phyloP scores from a whole-genome alignment of 2,888 invertebrate genomes.

The Fragum sueziense region DNA sequence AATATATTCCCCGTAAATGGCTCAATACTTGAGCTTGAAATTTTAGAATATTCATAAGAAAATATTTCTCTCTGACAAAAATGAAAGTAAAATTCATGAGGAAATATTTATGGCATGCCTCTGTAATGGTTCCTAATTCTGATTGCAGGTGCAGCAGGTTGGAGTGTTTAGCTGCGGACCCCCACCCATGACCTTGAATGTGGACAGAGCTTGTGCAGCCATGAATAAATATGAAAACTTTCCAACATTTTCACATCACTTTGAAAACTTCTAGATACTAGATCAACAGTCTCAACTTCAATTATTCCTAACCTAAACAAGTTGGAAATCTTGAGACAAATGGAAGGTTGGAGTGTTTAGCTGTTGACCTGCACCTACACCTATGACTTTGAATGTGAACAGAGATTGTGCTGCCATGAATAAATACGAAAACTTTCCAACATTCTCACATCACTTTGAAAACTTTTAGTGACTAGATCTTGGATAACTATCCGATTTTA shows the following conservation, averaged over 20 bases:
- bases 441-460: constrained; percentile 98
- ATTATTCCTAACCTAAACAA: no score
- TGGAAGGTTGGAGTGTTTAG: constrained; percentile 99
- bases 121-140: no score
- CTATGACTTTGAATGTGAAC: constrained; percentile 97
- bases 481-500: no score
- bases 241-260: background rate
- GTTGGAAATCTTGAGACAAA: no score
- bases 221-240: background rate
- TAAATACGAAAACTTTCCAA: constrained; percentile 88
- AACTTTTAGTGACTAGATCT: constrained; percentile 92
- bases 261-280: background rate
- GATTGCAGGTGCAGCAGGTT: background rate
- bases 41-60: no score
- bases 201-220: background rate
- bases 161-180: background rate
- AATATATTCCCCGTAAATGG: no score
- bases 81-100: no score
- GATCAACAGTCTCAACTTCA: constrained; percentile 79
- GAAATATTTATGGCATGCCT: no score
- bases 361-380: constrained; percentile 97
- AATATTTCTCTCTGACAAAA: no score
- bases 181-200: background rate
- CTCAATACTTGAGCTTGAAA: no score
- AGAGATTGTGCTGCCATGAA: constrained; percentile 98